Evolutionary conservation across 2,797 vertebrate genomes (phyloP), one percentile per base, ranked within the genome.

Genomic region (Fistularia tabacaria): DNA sequence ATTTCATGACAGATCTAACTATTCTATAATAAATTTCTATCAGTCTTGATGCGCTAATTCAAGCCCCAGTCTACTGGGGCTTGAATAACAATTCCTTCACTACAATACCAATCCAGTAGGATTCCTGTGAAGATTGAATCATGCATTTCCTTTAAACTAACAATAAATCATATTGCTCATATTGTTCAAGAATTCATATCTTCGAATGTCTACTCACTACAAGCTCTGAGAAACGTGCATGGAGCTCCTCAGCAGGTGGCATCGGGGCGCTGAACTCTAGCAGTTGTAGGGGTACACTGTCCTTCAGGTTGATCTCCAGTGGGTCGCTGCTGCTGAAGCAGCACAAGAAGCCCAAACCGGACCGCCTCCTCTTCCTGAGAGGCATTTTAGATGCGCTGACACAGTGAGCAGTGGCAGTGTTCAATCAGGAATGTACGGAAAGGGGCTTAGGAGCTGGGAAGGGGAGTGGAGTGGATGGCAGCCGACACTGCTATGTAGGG

Each of bases 301-400:
- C 95, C 85, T 93, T 97, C 60, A 98, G 93, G 87, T 98, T 96
- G 87, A 99, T 98, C 90, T 99, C 95, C 0, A 91, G 95, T 38
- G 94, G 92, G 71, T 97, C 93, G 0, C 85, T 95, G 82, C 93
- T 92, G 68, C 93, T 92, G 0, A 99, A 97, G 84, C 96, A 99
- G 85, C 96, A 99, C 73, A 98, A 88, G 87, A 99, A 94, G 71
- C 95, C 94, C 90, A 98, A 78, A 11, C 92, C 92, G 77, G 94
- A 93, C 87, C 94, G 92, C 55, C 92, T 94, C 90, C 97, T 93
- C 89, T 98, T 99, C 79, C 95, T 91, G 73, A 93, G 93, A 37
- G 95, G 95, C 96, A 98, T 99, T 86, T 36, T 54, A 85, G 83
- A 75, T 64, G 75, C 9, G 64, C 67, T 42, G 71, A 57, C 70